Evolutionary conservation across 2,888 invertebrate genomes (phyloP).

Genomic region (Rhagophthalmus giganteus): DNA sequence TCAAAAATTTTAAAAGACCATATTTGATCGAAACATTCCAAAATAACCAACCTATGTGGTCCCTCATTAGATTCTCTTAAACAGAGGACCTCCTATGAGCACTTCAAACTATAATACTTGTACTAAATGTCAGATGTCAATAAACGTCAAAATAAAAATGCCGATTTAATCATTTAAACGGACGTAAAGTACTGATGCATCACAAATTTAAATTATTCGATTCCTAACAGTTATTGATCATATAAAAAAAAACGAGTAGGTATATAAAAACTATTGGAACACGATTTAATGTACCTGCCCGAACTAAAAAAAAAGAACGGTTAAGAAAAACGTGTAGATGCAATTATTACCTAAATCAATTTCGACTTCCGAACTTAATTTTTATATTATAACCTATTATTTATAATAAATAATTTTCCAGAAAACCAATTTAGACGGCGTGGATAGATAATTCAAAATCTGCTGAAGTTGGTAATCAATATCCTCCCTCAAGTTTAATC

Average conservation of each 20-base stretch:
- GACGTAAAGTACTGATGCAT: neutral
- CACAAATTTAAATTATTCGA: neutral
- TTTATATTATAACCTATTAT: constrained; percentile 3
- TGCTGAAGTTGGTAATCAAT: constrained; percentile 17
- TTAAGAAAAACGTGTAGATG: neutral
- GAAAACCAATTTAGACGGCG: constrained; percentile 3
- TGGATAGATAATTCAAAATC: constrained; percentile 6
- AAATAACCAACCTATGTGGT: neutral
- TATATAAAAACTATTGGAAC: neutral
- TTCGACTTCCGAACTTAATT: neutral
- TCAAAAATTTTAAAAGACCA: too few relatives aligned
- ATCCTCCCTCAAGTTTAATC: constrained; percentile 18
- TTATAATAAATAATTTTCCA: constrained; percentile 2
- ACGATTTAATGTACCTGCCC: neutral
- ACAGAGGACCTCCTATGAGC: neutral
- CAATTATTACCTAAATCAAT: too few relatives aligned
- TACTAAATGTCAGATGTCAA: neutral
- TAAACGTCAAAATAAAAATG: neutral
- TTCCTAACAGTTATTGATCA: neutral
- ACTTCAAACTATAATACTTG: neutral
- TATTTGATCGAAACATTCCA: neutral
- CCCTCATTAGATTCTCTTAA: neutral
- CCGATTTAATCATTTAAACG: neutral
- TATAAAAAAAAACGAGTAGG: neutral
- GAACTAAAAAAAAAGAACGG: neutral